These are phyloP conservation scores for Diploptera punctata DNA, from an alignment of 2,888 invertebrate species.

Conservation along the genomic window DNA sequence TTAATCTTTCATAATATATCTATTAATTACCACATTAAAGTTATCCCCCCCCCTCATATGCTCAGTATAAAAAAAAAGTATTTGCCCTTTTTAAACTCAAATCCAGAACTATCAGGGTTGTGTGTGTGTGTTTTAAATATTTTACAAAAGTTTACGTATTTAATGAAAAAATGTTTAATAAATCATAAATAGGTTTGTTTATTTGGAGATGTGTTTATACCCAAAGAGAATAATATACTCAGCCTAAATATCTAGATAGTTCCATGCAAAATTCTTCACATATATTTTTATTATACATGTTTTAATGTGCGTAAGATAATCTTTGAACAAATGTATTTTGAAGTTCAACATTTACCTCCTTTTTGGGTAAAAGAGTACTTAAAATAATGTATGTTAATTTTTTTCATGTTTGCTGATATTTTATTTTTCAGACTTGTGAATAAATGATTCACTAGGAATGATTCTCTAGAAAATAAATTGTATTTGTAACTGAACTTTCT, in stretches of 20 bases:
- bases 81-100: conserved; percentile 43
- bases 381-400: conserved; percentile 47
- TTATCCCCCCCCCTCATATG: conserved; percentile 38
- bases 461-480: conserved; percentile 46
- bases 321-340: conserved; percentile 47
- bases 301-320: conserved; percentile 48
- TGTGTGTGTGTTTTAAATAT: conserved; percentile 44
- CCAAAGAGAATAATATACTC: conserved; percentile 46
- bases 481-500: conserved; percentile 46
- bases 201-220: conserved; percentile 45
- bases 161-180: conserved; percentile 39
- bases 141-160: conserved; percentile 42
- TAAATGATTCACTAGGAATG: conserved; percentile 46
- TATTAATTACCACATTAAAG: conserved; percentile 40
- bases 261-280: conserved; percentile 47
- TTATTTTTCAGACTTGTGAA: conserved; percentile 47
- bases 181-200: conserved; percentile 44
- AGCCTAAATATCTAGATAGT: conserved; percentile 45
- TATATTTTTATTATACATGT: conserved; percentile 48
- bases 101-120: conserved; percentile 47
- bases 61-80: conserved; percentile 41
- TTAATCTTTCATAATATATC: conserved; percentile 40
- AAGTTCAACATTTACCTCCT: conserved; percentile 47
- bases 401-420: conserved; percentile 47
- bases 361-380: conserved; percentile 47